Percentiles rank a stretch among this genome's conserved stretches.
phyloP scores from a whole-genome alignment of 2,888 invertebrate genomes.

The Thumatha senex region DNA sequence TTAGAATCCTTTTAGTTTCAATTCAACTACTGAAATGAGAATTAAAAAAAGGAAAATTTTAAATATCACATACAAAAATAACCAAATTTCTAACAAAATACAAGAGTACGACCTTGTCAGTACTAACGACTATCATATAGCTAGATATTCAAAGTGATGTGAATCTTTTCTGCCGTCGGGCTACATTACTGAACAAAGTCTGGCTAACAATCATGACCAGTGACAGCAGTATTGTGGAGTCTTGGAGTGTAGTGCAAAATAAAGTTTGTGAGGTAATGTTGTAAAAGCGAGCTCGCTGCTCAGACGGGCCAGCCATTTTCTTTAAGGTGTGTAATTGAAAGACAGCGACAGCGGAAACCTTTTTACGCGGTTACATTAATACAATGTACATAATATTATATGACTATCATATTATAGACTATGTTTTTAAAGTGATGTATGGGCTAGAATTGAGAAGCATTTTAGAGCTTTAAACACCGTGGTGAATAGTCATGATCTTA shows the following conservation, averaged over 20 bases:
- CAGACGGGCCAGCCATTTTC: constrained; percentile 35
- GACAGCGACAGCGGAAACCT: constrained; percentile 4
- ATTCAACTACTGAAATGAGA: too few relatives aligned
- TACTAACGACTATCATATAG: constrained; percentile 18
- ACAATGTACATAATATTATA: too few relatives aligned
- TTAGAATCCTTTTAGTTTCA: too few relatives aligned
- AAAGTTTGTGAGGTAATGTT: constrained; percentile 46
- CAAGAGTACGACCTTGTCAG: constrained; percentile 9
- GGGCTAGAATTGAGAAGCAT: too few relatives aligned
- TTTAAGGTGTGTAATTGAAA: constrained; percentile 20
- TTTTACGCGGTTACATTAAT: too few relatives aligned
- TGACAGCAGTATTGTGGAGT: constrained; percentile 40
- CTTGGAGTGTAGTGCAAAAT: constrained; percentile 42
- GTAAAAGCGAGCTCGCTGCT: constrained; percentile 42
- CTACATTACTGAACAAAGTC: constrained; percentile 28
- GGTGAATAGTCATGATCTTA: too few relatives aligned
- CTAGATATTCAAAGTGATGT: constrained; percentile 27
- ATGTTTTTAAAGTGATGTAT: too few relatives aligned
- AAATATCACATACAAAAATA: too few relatives aligned
- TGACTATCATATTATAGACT: too few relatives aligned
- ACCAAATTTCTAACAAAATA: background rate
- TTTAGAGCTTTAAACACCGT: too few relatives aligned
- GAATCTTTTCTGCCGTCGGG: constrained; percentile 23
- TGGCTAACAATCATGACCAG: constrained; percentile 37
- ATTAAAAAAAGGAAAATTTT: too few relatives aligned